Percentiles rank a stretch among this genome's conserved stretches.
These are phyloP conservation scores for Macrobrachium rosenbergii DNA, from an alignment of 1,140 invertebrate species.

Conservation along the genomic window DNA sequence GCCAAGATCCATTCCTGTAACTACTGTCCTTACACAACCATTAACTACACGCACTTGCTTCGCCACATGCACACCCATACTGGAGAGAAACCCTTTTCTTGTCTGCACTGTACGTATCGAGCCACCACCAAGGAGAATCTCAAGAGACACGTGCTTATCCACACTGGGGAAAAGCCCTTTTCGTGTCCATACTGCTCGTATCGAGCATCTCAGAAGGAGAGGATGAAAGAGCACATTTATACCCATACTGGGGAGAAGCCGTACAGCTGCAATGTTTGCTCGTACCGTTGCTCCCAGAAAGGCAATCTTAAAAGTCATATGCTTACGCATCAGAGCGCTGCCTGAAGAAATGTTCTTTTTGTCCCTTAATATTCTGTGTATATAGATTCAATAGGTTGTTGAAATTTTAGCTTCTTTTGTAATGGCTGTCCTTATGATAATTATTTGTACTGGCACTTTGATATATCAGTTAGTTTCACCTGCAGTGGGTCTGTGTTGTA, in stretches of 20 bases:
- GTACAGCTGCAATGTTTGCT: constrained; percentile 39
- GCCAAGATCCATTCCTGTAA: constrained; percentile 59
- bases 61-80: constrained; percentile 54
- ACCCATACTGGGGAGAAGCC: constrained; percentile 57
- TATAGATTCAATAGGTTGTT: too few species aligned
- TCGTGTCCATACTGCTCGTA: constrained; percentile 50
- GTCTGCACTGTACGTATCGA: constrained; percentile 43
- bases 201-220: constrained; percentile 55
- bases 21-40: constrained; percentile 59
- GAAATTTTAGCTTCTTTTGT: not conserved
- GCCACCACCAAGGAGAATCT: constrained; percentile 58
- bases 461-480: too few species aligned
- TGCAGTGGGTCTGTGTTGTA: too few species aligned
- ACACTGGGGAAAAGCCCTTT: constrained; percentile 55
- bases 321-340: constrained; percentile 38
- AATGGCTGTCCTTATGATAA: not conserved
- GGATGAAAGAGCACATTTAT: constrained; percentile 57
- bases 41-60: constrained; percentile 50
- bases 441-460: too few species aligned
- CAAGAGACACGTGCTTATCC: constrained; percentile 49
- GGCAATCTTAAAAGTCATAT: constrained; percentile 56
- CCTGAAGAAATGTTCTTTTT: not conserved
- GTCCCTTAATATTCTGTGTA: too few species aligned
- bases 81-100: constrained; percentile 57
- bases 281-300: constrained; percentile 52